A percentile compares a stretch with the other conserved stretches of the same genome.
Evolutionary conservation across 2,888 invertebrate species (phyloP).

Genomic region (Tethea ocularis): DNA sequence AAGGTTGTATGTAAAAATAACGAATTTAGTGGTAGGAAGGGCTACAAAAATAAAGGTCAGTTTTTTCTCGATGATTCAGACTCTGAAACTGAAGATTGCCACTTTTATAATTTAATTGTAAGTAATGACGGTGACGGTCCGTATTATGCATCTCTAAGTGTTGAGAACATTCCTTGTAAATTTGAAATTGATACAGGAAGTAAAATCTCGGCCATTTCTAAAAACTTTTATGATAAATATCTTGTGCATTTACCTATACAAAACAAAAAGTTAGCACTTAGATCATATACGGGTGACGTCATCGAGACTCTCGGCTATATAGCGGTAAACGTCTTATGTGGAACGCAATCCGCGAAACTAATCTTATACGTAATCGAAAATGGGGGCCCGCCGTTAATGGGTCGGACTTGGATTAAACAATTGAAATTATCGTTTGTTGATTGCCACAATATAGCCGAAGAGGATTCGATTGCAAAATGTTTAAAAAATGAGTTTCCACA

Average conservation of each 20-base stretch:
- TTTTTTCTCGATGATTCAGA: no score
- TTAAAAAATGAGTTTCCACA: background rate
- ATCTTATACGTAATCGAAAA: slow-evolving; percentile 13
- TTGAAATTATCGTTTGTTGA: no score
- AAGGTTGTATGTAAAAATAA: no score
- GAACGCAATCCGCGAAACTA: background rate
- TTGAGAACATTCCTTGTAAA: background rate
- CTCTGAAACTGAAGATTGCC: no score
- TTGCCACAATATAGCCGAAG: background rate
- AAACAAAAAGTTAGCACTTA: background rate
- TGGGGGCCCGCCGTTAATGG: slow-evolving; percentile 18
- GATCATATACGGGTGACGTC: slow-evolving; percentile 13
- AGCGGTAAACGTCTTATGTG: background rate
- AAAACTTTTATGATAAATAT: background rate
- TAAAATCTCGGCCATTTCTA: background rate
- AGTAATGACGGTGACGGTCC: no score
- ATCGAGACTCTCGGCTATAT: slow-evolving; percentile 16
- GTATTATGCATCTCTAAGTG: no score
- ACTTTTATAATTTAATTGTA: no score
- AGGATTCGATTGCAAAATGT: background rate
- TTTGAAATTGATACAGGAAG: background rate
- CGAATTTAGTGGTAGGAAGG: no score
- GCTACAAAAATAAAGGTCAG: no score
- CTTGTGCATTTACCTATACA: background rate
- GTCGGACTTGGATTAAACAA: slow-evolving; percentile 14